Conservation (phyloP, 2,888 invertebrate species). For the Emmelina monodactyla region DNA sequence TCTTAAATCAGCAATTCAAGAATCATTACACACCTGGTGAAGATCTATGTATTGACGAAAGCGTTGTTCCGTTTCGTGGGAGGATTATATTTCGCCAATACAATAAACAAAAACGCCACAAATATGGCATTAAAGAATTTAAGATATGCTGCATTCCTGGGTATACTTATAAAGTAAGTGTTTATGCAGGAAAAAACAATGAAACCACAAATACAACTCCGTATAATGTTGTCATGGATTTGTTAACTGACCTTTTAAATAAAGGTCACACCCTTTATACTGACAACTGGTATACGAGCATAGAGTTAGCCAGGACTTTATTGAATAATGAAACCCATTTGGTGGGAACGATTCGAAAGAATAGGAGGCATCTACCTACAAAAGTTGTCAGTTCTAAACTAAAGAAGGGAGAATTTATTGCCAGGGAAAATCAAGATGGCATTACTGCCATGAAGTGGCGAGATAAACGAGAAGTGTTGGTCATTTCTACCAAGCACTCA, state of each 20-base stretch:
- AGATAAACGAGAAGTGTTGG: conserved; percentile 18
- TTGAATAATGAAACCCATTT: conserved; percentile 19
- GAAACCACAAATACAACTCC: conserved; percentile 20
- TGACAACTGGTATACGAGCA: conserved; percentile 22
- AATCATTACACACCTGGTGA: conserved; percentile 13
- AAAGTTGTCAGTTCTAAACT: conserved; percentile 16
- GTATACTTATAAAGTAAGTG: conserved; percentile 15
- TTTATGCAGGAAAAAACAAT: conserved; percentile 21
- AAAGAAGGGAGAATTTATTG: conserved; percentile 16
- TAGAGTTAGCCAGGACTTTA: conserved; percentile 17
- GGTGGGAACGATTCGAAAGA: conserved; percentile 18
- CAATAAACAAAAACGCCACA: conserved; percentile 21
- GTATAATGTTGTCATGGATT: conserved; percentile 20
- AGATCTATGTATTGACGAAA: conserved; percentile 22
- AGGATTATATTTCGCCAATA: conserved; percentile 20
- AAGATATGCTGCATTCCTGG: conserved; percentile 19
- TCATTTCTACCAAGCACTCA: conserved; percentile 19
- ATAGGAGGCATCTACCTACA: conserved; percentile 19
- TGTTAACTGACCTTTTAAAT: conserved; percentile 20
- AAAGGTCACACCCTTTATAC: conserved; percentile 18
- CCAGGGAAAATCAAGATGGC: conserved; percentile 16
- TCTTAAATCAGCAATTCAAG: conserved; percentile 20
- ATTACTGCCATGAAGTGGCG: conserved; percentile 18
- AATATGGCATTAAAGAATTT: conserved; percentile 19
- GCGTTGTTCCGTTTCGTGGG: conserved; percentile 22